phyloP scores from a whole-genome alignment of 2,113 vertebrate genomes.

The Hoplias malabaricus region DNA sequence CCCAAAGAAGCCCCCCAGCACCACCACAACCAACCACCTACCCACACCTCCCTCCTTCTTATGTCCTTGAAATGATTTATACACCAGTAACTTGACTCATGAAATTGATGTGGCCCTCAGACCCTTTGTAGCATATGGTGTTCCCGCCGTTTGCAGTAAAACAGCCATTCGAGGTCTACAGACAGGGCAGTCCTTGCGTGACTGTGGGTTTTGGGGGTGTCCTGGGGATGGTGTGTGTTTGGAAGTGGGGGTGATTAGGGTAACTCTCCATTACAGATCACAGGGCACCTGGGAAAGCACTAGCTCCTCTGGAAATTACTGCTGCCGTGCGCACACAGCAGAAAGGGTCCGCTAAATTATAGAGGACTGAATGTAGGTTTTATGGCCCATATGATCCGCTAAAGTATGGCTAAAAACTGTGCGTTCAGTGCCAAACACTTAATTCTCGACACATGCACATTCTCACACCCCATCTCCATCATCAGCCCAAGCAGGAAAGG shows the following conservation, averaged over 20 bases:
- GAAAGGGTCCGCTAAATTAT: conserved; percentile 53
- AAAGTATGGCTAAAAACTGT: not conserved
- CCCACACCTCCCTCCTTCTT: conserved; percentile 38
- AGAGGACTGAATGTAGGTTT: conserved; percentile 54
- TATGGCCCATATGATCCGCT: not conserved
- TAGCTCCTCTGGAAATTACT: conserved; percentile 53
- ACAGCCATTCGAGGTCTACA: conserved; percentile 65
- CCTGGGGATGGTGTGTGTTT: not conserved
- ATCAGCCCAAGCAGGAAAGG: not conserved
- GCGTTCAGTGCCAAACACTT: conserved; percentile 10
- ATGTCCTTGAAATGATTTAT: conserved; percentile 72
- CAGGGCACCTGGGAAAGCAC: conserved; percentile 61
- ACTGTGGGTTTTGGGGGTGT: conserved; percentile 59
- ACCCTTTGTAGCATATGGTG: conserved; percentile 69
- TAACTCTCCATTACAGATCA: conserved; percentile 31
- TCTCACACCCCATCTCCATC: not conserved
- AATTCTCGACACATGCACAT: not conserved
- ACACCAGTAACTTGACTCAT: conserved; percentile 65
- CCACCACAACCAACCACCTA: too few relatives aligned
- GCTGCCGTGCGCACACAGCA: conserved; percentile 48
- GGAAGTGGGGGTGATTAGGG: conserved; percentile 21
- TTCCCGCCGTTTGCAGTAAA: conserved; percentile 69
- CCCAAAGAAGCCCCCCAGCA: not conserved
- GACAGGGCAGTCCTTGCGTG: conserved; percentile 73
- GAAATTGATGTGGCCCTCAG: conserved; percentile 67